phyloP scores from a whole-genome alignment of 92 coral and sea anemone genomes.

The Parazoanthus atlanticus region DNA sequence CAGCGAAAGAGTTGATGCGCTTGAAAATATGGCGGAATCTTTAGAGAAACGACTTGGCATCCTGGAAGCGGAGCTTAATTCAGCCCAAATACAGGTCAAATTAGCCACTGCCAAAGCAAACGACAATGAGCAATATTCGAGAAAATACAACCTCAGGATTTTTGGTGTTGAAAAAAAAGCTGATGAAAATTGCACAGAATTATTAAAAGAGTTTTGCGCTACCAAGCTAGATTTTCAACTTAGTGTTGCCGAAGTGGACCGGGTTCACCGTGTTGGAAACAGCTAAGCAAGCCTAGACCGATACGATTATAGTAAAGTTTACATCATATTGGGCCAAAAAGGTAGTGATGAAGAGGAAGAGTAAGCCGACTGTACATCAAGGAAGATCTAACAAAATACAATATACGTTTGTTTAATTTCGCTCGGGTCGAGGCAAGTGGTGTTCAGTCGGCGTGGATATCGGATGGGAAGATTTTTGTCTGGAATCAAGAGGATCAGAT shows the following conservation, averaged over 20 bases:
- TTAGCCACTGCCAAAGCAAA: slow-evolving; percentile 34
- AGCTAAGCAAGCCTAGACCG: not conserved
- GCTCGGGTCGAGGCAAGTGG: slow-evolving; percentile 15
- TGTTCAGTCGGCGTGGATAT: slow-evolving; percentile 21
- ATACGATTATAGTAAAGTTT: slow-evolving; percentile 17
- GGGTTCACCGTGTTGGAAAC: slow-evolving; percentile 41
- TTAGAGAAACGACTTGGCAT: not conserved
- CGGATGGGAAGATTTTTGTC: slow-evolving; percentile 21
- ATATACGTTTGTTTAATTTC: slow-evolving; percentile 16
- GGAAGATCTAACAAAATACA: slow-evolving; percentile 43
- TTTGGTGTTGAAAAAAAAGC: slow-evolving; percentile 28
- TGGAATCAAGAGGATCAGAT: slow-evolving; percentile 32
- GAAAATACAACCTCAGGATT: slow-evolving; percentile 40
- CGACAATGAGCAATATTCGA: slow-evolving; percentile 50
- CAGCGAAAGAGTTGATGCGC: slow-evolving; percentile 2
- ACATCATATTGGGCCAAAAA: slow-evolving; percentile 11
- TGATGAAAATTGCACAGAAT: slow-evolving; percentile 38
- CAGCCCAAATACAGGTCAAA: slow-evolving; percentile 13
- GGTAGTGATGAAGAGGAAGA: slow-evolving; percentile 13
- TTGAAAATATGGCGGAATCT: not conserved
- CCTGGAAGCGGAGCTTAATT: slow-evolving; percentile 7
- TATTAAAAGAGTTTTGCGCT: slow-evolving; percentile 31
- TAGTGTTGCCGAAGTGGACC: slow-evolving; percentile 19
- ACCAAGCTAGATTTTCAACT: slow-evolving; percentile 15
- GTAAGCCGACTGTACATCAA: slow-evolving; percentile 30